Percentiles rank a stretch among this genome's conserved stretches.
Evolutionary conservation across 2,113 vertebrate species (phyloP).

Genomic region (Chrysochloris asiatica): DNA sequence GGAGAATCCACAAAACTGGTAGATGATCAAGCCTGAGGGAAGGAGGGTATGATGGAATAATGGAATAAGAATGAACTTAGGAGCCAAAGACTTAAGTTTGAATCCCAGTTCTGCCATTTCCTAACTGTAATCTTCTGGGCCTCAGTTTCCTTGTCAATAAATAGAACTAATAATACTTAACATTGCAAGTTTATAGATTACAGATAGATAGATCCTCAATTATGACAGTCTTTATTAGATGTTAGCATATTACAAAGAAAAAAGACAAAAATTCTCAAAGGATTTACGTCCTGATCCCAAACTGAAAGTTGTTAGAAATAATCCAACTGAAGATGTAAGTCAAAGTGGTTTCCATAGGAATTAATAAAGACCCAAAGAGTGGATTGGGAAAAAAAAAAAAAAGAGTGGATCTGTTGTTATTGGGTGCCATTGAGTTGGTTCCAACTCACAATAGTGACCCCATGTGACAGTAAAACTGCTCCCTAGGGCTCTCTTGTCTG

Average conservation of each 20-base stretch:
- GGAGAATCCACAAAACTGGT: conserved; percentile 25
- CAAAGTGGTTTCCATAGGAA: too few species aligned
- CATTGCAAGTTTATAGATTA: conserved; percentile 9
- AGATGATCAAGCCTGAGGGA: conserved; percentile 26
- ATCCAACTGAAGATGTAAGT: conserved; percentile 26
- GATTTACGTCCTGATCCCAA: conserved; percentile 14
- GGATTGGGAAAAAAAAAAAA: too few species aligned
- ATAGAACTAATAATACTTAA: neutral
- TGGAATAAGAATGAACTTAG: conserved; percentile 39
- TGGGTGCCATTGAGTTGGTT: neutral
- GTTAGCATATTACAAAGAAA: conserved; percentile 31
- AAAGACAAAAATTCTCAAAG: conserved; percentile 22
- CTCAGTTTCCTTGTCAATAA: conserved; percentile 40
- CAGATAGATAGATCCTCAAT: neutral
- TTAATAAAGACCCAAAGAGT: conserved; percentile 21
- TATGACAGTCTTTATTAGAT: neutral
- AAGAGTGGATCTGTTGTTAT: neutral
- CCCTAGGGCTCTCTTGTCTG: neutral
- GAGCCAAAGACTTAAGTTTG: neutral
- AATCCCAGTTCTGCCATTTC: conserved; percentile 13
- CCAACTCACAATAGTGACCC: neutral
- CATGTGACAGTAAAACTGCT: neutral
- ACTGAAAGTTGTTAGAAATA: conserved; percentile 42
- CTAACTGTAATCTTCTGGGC: neutral
- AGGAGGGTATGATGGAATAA: neutral